Conservation (phyloP, 2,888 invertebrate genomes). For the Glomeris marginata region DNA sequence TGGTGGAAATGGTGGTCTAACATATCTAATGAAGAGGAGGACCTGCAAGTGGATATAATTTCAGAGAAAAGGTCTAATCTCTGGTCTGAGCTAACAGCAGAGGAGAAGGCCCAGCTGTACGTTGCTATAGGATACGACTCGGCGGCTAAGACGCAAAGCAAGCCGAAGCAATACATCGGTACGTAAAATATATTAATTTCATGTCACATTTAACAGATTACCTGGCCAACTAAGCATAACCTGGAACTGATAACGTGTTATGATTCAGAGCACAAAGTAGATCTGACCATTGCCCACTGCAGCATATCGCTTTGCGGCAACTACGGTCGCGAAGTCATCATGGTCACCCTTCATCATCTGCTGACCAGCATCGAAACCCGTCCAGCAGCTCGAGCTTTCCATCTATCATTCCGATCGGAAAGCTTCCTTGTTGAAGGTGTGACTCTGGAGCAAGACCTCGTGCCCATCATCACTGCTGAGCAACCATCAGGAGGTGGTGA, state of each 20-base stretch:
- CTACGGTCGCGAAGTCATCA: conserved; percentile 48
- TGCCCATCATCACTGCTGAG: conserved; percentile 50
- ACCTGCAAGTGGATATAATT: conserved; percentile 36
- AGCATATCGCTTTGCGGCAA: conserved; percentile 50
- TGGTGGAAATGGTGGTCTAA: conserved; percentile 15
- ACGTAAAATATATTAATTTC: neutral
- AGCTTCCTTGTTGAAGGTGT: conserved; percentile 60
- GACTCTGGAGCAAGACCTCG: conserved; percentile 52
- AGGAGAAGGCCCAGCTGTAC: conserved; percentile 44
- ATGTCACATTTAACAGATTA: too few relatives aligned
- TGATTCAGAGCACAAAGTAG: conserved; percentile 55
- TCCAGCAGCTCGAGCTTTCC: conserved; percentile 49
- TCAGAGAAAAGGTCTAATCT: conserved; percentile 39
- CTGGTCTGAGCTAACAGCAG: conserved; percentile 47
- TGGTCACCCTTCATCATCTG: conserved; percentile 55
- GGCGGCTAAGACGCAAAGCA: conserved; percentile 23
- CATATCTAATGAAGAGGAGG: conserved; percentile 19
- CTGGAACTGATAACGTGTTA: conserved; percentile 17
- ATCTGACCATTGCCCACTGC: conserved; percentile 56
- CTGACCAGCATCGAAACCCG: conserved; percentile 50
- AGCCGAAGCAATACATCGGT: conserved; percentile 18
- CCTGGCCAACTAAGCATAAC: neutral
- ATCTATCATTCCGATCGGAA: conserved; percentile 53
- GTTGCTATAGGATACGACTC: conserved; percentile 48
- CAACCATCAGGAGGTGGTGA: conserved; percentile 34